Evolutionary conservation across 2,888 invertebrate species (phyloP).

Genomic region (Parelbella ahira): DNA sequence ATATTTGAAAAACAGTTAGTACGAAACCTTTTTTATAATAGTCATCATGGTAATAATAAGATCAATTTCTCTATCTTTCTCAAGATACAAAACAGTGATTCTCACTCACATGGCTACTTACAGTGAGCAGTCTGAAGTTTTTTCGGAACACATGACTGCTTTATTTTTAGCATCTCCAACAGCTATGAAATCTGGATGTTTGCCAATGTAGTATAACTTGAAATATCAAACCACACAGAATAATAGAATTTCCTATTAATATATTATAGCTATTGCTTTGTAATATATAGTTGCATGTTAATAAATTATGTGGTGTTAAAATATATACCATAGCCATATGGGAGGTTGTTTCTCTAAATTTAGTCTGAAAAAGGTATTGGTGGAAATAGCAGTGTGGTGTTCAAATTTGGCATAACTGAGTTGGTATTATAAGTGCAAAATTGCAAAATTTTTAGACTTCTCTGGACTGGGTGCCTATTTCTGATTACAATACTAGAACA

Average conservation of each 20-base stretch:
- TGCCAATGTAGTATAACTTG: slow-evolving; percentile 51
- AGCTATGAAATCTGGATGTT: slow-evolving; percentile 55
- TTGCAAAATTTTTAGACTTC: slow-evolving; percentile 70
- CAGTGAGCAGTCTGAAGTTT: slow-evolving; percentile 47
- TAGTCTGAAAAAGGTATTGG: slow-evolving; percentile 58
- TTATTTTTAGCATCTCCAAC: slow-evolving; percentile 66
- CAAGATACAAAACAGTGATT: slow-evolving; percentile 1
- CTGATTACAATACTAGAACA: slow-evolving; percentile 71
- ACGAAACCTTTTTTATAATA: too few species aligned
- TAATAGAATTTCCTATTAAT: slow-evolving; percentile 30
- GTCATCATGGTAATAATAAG: too few species aligned
- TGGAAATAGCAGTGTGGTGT: slow-evolving; percentile 10
- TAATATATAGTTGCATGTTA: slow-evolving; percentile 2
- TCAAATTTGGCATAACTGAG: slow-evolving; percentile 17
- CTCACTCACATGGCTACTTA: slow-evolving; percentile 4
- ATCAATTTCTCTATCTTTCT: too few species aligned
- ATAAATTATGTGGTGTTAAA: slow-evolving; percentile 12
- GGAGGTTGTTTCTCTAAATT: slow-evolving; percentile 76
- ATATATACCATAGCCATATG: slow-evolving; percentile 46
- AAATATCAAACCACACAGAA: slow-evolving; percentile 17
- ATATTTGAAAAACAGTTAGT: too few species aligned
- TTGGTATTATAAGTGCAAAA: too few species aligned
- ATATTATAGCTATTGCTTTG: slow-evolving; percentile 23
- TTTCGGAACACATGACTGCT: slow-evolving; percentile 47
- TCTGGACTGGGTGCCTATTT: slow-evolving; percentile 77